Conservation (phyloP, 2,113 vertebrate genomes). For the Dipodomys spectabilis region DNA sequence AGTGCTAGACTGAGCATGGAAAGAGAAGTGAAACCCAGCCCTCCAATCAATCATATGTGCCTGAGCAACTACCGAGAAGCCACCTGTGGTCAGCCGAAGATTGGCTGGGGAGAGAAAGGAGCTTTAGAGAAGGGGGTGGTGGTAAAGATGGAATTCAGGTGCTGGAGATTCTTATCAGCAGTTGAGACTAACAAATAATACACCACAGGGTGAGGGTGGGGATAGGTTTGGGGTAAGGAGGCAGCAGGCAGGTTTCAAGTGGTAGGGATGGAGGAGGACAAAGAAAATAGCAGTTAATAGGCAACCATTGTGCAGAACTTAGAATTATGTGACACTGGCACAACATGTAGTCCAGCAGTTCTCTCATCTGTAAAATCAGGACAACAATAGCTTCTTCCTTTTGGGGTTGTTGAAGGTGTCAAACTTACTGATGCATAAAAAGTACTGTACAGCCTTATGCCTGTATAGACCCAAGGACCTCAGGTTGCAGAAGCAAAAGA, state of each 20-base stretch:
- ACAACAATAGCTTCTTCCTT: slow-evolving; percentile 73
- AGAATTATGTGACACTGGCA: neutral
- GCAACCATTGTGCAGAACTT: neutral
- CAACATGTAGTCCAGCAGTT: slow-evolving; percentile 5
- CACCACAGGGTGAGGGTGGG: no score
- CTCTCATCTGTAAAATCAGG: slow-evolving; percentile 61
- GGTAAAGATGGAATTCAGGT: slow-evolving; percentile 10
- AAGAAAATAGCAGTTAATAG: neutral
- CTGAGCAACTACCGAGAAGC: slow-evolving; percentile 68
- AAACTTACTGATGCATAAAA: slow-evolving; percentile 44
- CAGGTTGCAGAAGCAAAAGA: neutral
- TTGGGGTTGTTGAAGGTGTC: slow-evolving; percentile 51
- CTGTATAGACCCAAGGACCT: neutral
- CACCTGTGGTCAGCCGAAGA: slow-evolving; percentile 75
- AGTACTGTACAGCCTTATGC: neutral
- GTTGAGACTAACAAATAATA: slow-evolving; percentile 27
- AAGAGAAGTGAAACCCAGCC: slow-evolving; percentile 76
- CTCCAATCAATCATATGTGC: slow-evolving; percentile 23
- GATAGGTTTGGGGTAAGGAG: neutral
- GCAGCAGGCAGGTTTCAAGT: neutral
- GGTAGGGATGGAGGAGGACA: neutral
- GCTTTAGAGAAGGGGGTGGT: slow-evolving; percentile 1
- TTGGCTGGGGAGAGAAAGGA: slow-evolving; percentile 10
- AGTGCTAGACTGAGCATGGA: slow-evolving; percentile 60
- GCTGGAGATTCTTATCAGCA: neutral